Evolutionary conservation across 2,113 vertebrate species (phyloP).

Genomic region (Bujurquina vittata): DNA sequence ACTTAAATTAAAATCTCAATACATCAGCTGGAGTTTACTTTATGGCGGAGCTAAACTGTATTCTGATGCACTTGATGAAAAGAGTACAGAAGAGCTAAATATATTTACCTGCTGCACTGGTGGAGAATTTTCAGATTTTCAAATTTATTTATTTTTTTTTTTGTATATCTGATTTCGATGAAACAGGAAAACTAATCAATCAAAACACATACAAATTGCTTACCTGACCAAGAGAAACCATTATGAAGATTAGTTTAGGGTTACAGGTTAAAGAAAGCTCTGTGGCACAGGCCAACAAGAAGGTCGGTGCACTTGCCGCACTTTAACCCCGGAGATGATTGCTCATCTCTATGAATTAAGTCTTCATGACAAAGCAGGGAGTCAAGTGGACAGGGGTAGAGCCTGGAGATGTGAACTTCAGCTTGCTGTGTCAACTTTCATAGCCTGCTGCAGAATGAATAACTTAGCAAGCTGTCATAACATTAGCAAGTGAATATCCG

Average conservation of each 20-base stretch:
- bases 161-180: background rate
- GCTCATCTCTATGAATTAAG: constrained; percentile 68
- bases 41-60: constrained; percentile 47
- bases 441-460: constrained; percentile 52
- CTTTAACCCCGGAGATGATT: constrained; percentile 65
- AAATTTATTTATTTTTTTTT: too few species aligned
- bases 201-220: constrained; percentile 1
- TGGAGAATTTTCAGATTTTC: background rate
- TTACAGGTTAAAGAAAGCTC: constrained; percentile 59
- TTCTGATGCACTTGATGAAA: constrained; percentile 43
- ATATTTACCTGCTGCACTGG: background rate
- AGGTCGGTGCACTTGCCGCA: constrained; percentile 54
- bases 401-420: constrained; percentile 61
- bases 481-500: constrained; percentile 56
- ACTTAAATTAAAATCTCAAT: constrained; percentile 75
- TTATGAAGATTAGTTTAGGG: constrained; percentile 17
- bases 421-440: constrained; percentile 65
- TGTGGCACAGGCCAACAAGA: constrained; percentile 43
- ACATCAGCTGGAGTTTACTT: constrained; percentile 74
- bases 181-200: background rate
- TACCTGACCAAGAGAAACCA: constrained; percentile 13
- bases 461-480: constrained; percentile 71
- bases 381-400: constrained; percentile 58
- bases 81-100: background rate
- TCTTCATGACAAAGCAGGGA: constrained; percentile 55